Base-by-base conservation (phyloP, 35 echinoderm and acorn worm species). In the Hemicentrotus pulcherrimus region DNA sequence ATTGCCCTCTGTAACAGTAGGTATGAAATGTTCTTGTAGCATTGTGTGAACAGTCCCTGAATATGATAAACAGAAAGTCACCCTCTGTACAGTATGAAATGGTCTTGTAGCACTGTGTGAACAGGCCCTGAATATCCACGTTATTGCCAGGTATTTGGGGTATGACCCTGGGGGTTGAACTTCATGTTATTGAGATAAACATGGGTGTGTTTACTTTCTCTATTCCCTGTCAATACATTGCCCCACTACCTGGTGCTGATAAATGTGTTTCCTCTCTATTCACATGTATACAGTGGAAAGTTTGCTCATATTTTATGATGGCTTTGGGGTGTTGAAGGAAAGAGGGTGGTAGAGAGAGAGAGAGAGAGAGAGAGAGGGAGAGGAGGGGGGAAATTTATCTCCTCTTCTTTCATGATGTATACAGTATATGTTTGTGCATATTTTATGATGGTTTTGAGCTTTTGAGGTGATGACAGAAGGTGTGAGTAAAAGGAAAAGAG, bases 111-210 rank as follows among this genome's bases (percentile, higher is more conserved):
- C 46, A 47, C 2, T 41, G 31, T 45, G 88, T 90, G 88, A 47
- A 47, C 32, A 90, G 88, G 5, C 14, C 46, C 32, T 47, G 12
- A n/a, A 33, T 90, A 3, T 90, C 31, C 65, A 78, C 28, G 24
- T 78, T 78, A 78, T 78, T 78, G 65, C 28, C 65, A 78, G 65
- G 65, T 78, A 78, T 78, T 78, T 78, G 65, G 65, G 65, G 18
- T 78, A 78, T 90, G 88, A 90, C 88, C 88, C 46, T 32, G 14
- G 31, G 88, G 88, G 88, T 47, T 90, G 88, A 90, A 90, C 88
- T 90, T 90, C 88, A 90, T 90, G 88, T 90, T 90, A 90, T 90
- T 13, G 88, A 90, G 88, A 19, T 90, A 90, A 90, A 90, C 88
- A 90, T 90, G 32, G 32, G 88, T 90, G 88, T 90, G 88, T 90